Conservation (phyloP, 2,797 vertebrate genomes). For the Potorous gilbertii region DNA sequence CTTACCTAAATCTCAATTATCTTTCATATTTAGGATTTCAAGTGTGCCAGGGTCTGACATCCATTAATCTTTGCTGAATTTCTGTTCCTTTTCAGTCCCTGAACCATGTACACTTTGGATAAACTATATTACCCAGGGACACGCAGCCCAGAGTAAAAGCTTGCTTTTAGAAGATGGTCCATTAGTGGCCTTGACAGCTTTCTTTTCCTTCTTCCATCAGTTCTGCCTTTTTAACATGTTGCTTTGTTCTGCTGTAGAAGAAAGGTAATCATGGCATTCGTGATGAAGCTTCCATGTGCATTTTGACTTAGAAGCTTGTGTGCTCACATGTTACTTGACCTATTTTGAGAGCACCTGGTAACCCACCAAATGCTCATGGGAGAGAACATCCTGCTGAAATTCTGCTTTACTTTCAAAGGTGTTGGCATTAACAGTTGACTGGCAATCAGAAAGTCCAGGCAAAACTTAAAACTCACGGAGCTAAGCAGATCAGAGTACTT, state of each 20-base stretch:
- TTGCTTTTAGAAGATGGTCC: background rate
- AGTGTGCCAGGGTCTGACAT: background rate
- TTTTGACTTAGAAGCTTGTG: background rate
- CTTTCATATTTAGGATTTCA: background rate
- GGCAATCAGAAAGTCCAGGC: background rate
- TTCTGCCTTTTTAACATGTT: background rate
- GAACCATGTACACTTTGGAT: background rate
- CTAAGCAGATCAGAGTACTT: background rate
- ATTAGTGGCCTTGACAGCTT: background rate
- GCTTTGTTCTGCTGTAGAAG: background rate
- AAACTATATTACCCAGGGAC: background rate
- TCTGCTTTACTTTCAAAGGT: background rate
- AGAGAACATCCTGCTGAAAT: background rate
- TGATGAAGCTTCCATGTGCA: background rate
- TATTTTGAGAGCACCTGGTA: background rate
- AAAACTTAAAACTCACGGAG: background rate
- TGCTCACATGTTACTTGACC: background rate
- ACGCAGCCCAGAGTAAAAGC: background rate
- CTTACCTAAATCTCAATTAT: background rate
- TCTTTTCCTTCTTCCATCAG: background rate
- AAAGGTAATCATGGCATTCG: background rate
- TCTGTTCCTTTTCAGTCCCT: background rate
- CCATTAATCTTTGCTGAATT: background rate
- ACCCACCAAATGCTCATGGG: background rate
- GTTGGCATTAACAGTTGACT: background rate